phyloP scores from a whole-genome alignment of 2,888 invertebrate genomes.

The Chymomyza amoena region DNA sequence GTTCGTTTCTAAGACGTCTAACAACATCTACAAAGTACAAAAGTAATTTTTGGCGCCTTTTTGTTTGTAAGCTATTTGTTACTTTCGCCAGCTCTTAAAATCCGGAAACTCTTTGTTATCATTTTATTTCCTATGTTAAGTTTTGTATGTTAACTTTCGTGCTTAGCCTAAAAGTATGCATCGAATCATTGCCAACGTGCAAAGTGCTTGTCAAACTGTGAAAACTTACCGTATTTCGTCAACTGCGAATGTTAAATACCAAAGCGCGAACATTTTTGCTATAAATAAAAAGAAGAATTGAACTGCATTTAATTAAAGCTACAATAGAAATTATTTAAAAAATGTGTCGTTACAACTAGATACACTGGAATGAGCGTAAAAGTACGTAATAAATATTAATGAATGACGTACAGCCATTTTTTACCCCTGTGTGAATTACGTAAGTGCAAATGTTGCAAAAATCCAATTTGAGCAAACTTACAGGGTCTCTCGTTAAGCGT shows the following conservation, averaged over 20 bases:
- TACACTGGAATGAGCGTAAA: too few species aligned
- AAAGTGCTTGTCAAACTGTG: slow-evolving; percentile 20
- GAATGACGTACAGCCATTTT: neutral
- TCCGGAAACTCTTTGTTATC: too few species aligned
- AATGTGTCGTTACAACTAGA: neutral
- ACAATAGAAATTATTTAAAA: neutral
- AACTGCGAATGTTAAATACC: slow-evolving; percentile 77
- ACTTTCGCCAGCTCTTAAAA: too few species aligned
- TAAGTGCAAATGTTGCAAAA: neutral
- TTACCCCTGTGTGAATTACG: neutral
- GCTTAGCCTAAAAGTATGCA: slow-evolving; percentile 36
- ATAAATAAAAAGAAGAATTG: slow-evolving; percentile 44
- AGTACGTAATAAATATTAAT: neutral
- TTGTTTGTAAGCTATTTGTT: too few species aligned
- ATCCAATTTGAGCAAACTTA: neutral
- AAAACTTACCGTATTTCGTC: slow-evolving; percentile 77
- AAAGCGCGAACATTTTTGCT: slow-evolving; percentile 77
- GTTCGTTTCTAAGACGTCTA: too few species aligned
- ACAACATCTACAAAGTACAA: too few species aligned
- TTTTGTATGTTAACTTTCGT: neutral
- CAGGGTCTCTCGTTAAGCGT: neutral
- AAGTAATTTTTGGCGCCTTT: too few species aligned
- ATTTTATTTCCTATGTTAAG: neutral
- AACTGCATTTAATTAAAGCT: slow-evolving; percentile 1
- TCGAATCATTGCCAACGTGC: slow-evolving; percentile 11